Conservation (phyloP, 2,888 invertebrate genomes). For the Drosophila barbarae region DNA sequence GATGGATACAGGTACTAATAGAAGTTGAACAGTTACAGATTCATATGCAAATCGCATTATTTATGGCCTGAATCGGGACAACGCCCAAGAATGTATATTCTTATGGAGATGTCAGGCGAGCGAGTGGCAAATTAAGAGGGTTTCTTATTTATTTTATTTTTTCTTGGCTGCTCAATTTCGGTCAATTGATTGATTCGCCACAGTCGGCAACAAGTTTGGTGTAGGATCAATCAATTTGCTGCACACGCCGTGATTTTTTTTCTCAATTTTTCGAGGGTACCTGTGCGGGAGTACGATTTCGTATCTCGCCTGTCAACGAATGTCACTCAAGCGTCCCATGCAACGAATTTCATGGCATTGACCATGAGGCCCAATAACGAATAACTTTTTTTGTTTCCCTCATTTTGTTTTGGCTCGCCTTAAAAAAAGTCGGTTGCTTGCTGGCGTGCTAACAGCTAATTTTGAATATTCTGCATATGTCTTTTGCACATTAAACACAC, state of each 20-base stretch:
- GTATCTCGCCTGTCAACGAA: constrained; percentile 31
- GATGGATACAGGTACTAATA: constrained; percentile 33
- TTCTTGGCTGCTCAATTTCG: constrained; percentile 20
- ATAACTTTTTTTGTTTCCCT: neutral
- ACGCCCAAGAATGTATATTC: constrained; percentile 26
- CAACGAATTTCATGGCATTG: constrained; percentile 60
- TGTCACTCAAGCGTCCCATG: constrained; percentile 51
- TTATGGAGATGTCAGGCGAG: constrained; percentile 35
- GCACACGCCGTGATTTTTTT: constrained; percentile 36
- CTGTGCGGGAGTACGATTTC: constrained; percentile 28
- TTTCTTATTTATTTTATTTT: neutral
- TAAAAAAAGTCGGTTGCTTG: constrained; percentile 41
- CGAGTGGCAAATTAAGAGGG: constrained; percentile 29
- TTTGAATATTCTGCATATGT: constrained; percentile 67
- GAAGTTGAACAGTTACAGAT: constrained; percentile 35
- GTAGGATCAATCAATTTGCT: constrained; percentile 69
- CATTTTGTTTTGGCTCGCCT: constrained; percentile 42
- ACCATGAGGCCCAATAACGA: constrained; percentile 44
- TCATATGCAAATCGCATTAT: constrained; percentile 64
- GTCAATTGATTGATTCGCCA: constrained; percentile 64
- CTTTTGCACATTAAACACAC: constrained; percentile 40
- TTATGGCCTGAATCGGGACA: constrained; percentile 45
- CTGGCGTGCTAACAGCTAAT: constrained; percentile 67
- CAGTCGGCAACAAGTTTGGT: constrained; percentile 40
- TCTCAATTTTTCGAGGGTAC: constrained; percentile 8